Conservation (phyloP, 2,888 invertebrate species). For the Fragum fragum region DNA sequence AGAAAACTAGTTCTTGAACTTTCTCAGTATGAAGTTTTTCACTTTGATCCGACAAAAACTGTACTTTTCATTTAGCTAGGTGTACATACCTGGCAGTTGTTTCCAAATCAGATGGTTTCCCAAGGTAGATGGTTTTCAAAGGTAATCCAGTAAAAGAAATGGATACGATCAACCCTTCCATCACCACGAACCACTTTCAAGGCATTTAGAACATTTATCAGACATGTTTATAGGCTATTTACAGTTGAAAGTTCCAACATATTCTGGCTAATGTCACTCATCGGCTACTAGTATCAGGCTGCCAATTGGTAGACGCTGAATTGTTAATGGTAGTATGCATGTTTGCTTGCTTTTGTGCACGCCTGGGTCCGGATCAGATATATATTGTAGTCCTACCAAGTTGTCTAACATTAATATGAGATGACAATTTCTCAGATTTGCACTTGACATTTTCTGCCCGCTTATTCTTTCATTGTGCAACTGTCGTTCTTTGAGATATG, state of each 20-base stretch:
- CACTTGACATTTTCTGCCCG: background rate
- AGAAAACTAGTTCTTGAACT: too few species aligned
- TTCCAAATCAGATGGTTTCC: conserved; percentile 31
- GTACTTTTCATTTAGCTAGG: too few species aligned
- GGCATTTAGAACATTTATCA: conserved; percentile 19
- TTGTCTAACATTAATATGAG: conserved; percentile 49
- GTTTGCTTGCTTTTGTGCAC: conserved; percentile 43
- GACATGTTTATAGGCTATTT: conserved; percentile 17
- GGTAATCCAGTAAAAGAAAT: conserved; percentile 42
- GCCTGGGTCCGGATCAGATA: conserved; percentile 44
- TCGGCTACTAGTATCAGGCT: conserved; percentile 39
- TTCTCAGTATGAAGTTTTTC: too few species aligned
- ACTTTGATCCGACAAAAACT: too few species aligned
- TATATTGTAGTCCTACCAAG: conserved; percentile 39
- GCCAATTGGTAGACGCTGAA: conserved; percentile 53
- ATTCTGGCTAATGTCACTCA: conserved; percentile 46
- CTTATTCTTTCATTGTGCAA: background rate
- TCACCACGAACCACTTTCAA: conserved; percentile 17
- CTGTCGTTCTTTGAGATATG: conserved; percentile 44
- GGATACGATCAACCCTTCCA: background rate
- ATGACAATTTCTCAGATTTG: conserved; percentile 41
- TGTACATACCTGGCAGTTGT: conserved; percentile 34
- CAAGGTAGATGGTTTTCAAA: conserved; percentile 34
- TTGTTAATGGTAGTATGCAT: conserved; percentile 59
- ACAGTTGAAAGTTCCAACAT: conserved; percentile 43